Conservation (phyloP, 2,888 invertebrate genomes). For the Napeogenes sylphis region DNA sequence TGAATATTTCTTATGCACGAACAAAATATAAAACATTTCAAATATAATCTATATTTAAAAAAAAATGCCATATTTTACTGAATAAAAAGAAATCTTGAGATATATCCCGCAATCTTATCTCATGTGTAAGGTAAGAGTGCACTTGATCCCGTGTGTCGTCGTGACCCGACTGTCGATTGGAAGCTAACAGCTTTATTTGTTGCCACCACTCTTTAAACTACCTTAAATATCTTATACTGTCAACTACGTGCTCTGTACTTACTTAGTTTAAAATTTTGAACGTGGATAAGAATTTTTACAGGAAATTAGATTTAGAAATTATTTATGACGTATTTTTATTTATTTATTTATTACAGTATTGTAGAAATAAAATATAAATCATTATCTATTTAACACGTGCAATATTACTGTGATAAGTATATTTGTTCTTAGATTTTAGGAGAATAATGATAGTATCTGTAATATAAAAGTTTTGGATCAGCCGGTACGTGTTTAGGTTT, state of each 20-base stretch:
- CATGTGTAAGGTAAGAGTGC: conserved; percentile 51
- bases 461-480: no score
- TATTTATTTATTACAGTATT: no score
- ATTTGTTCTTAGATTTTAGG: no score
- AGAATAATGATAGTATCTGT: no score
- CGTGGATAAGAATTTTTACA: background rate
- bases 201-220: conserved; percentile 44
- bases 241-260: conserved; percentile 12
- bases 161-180: conserved; percentile 70
- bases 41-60: no score
- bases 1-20: no score
- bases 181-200: conserved; percentile 72
- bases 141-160: conserved; percentile 67
- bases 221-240: conserved; percentile 28
- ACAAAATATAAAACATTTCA: no score
- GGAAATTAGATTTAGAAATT: background rate
- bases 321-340: background rate
- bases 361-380: no score
- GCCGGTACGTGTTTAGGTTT: no score
- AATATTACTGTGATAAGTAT: no score
- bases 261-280: background rate
- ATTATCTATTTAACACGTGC: no score
- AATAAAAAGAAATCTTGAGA: conserved; percentile 11
- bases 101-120: conserved; percentile 19
- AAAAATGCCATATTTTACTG: background rate